Conservation (phyloP, 2,113 vertebrate species). For the Microtus oregoni region DNA sequence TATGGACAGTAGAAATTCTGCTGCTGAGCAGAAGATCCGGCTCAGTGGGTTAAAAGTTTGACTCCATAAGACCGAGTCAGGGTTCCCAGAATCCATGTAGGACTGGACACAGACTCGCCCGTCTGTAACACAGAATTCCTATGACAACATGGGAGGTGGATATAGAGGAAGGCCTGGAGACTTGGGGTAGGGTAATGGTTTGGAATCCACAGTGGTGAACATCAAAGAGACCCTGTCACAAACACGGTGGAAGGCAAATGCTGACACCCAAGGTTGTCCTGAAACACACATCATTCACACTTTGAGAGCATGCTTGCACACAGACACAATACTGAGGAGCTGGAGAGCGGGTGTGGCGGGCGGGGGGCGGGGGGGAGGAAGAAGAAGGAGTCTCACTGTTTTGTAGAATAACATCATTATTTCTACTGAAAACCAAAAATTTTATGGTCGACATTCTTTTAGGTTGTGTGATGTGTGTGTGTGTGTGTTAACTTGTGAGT, state of each 20-base stretch:
- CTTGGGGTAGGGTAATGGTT: too few species aligned
- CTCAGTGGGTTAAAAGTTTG: neutral
- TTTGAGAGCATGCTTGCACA: neutral
- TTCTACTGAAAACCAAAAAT: neutral
- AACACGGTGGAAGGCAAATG: neutral
- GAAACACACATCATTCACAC: neutral
- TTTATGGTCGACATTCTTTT: neutral
- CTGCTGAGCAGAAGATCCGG: neutral
- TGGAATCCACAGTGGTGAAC: neutral
- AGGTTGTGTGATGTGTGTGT: neutral
- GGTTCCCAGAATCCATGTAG: neutral
- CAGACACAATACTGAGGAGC: neutral
- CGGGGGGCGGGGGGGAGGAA: too few species aligned
- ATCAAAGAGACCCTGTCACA: too few species aligned
- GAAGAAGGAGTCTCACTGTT: neutral
- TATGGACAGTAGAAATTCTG: neutral
- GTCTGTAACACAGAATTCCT: neutral
- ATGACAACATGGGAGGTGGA: too few species aligned
- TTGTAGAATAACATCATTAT: neutral
- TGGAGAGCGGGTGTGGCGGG: too few species aligned
- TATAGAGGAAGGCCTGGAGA: neutral
- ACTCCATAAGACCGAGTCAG: too few species aligned
- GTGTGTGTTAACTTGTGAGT: neutral
- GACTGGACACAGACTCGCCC: neutral
- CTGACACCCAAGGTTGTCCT: neutral